These are phyloP conservation scores for Leptinotarsa texana DNA, from an alignment of 1,140 invertebrate genomes.

Conservation along the genomic window DNA sequence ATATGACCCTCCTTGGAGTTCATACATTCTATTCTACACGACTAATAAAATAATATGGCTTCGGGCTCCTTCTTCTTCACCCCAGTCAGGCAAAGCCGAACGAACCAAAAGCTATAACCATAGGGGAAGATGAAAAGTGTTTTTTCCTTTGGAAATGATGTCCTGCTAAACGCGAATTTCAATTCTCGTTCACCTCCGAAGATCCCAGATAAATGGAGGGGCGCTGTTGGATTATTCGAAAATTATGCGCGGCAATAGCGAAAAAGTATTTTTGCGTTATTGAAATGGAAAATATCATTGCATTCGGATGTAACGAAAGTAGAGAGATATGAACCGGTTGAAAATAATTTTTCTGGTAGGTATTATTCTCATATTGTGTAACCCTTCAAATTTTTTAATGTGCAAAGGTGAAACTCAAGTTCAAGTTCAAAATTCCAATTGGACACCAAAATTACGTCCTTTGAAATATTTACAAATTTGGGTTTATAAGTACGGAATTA, in stretches of 20 bases:
- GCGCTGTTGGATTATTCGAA: conserved; percentile 4
- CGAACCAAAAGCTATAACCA: conserved; percentile 13
- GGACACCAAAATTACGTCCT: no score
- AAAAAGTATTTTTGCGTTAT: conserved; percentile 12
- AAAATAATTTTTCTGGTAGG: no score
- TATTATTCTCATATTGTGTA: no score
- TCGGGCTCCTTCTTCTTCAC: conserved; percentile 8
- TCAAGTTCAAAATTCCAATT: no score
- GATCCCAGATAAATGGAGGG: conserved; percentile 7
- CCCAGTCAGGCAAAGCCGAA: background rate
- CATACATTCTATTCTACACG: conserved; percentile 16
- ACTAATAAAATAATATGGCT: conserved; percentile 19
- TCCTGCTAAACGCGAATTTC: conserved; percentile 14
- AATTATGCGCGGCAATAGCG: background rate
- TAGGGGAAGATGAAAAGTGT: background rate
- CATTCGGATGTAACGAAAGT: background rate
- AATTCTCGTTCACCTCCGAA: conserved; percentile 13
- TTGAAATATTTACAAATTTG: no score
- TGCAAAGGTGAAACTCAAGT: no score
- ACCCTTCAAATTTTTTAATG: no score
- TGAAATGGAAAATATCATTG: background rate
- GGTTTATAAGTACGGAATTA: no score
- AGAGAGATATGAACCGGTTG: no score
- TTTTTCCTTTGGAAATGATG: conserved; percentile 4
- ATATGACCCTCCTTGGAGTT: conserved; percentile 19